Percentiles rank a stretch among this genome's conserved stretches.
phyloP scores from a whole-genome alignment of 2,888 invertebrate genomes.

The Orgyia antiqua region DNA sequence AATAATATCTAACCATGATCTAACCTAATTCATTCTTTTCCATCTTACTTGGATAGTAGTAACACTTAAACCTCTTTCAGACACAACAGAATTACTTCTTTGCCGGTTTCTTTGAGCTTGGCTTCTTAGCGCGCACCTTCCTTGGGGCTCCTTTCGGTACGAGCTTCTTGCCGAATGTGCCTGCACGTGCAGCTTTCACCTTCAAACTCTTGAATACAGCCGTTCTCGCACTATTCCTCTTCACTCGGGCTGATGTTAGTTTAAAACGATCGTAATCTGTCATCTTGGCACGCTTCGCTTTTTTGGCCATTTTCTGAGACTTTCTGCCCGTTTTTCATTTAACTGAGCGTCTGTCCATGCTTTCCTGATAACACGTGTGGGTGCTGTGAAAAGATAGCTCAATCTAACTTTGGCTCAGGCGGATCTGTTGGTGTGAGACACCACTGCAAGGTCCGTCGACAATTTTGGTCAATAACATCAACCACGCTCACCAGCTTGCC shows the following conservation, averaged over 20 bases:
- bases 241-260: slow-evolving; percentile 91
- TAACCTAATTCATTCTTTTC: too few species aligned
- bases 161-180: slow-evolving; percentile 78
- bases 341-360: slow-evolving; percentile 93
- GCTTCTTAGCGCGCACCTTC: slow-evolving; percentile 66
- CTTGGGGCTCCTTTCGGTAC: slow-evolving; percentile 76
- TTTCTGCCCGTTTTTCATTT: slow-evolving; percentile 91
- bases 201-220: slow-evolving; percentile 86
- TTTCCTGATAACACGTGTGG: slow-evolving; percentile 91
- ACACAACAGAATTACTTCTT: slow-evolving; percentile 78
- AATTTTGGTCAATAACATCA: slow-evolving; percentile 98
- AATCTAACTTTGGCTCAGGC: slow-evolving; percentile 94
- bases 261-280: slow-evolving; percentile 98
- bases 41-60: too few species aligned
- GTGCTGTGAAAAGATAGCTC: slow-evolving; percentile 90
- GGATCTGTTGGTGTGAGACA: slow-evolving; percentile 87
- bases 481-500: slow-evolving; percentile 97
- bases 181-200: slow-evolving; percentile 81
- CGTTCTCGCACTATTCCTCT: slow-evolving; percentile 89
- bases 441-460: slow-evolving; percentile 95
- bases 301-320: slow-evolving; percentile 89
- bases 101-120: slow-evolving; percentile 72
- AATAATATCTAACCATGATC: too few species aligned
- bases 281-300: slow-evolving; percentile 90
- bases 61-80: slow-evolving; percentile 46